Base-by-base conservation (phyloP, 2,888 invertebrate genomes). In the Parthenolecanium corni region DNA sequence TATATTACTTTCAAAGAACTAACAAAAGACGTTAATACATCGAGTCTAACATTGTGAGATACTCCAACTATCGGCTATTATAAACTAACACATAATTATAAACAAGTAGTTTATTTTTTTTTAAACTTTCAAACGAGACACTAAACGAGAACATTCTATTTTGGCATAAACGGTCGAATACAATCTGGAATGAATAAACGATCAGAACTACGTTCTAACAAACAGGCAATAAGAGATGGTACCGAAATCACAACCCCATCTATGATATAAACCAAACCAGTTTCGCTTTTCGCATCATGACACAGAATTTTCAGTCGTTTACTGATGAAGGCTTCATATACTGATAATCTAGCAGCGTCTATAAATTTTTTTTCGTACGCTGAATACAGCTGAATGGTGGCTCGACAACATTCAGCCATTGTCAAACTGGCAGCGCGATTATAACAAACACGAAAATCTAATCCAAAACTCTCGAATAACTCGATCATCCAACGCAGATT, bases 381-480 rank as follows among this genome's bases (percentile, higher is more conserved):
- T 1, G 89, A 88, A 78, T 81, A 89, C 76, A 89, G 80, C 74
- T 90, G 83, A 67, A 90, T 77, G 2, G 79, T 79, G 1, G 84
- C 74, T 66, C 83, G 77, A 25, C 86, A 74, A 64, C 82, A 80
- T 73, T 92, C 91, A 71, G 82, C 80, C 42, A 75, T 72, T 2
- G 75, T 71, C 2, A 91, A 72, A 64, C 80, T 73, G n/a, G 76
- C 70, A 16, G 86, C 84, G n/a, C 84, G 74, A 1, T 79, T 69
- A 68, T 80, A 76, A 23, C 80, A 76, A 40, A 87, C 73, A 46
- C 81, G 79, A 72, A 84, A 89, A 73, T 86, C 84, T 65, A 80
- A 76, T 25, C 80, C 81, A 3, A 89, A 71, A n/a, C 75, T 70
- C 65, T 80, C 78, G 69, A 88, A 90, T n/a, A 82, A 71, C 23